Conservation (phyloP, 2,113 vertebrate species). For the Notiomystis cincta region DNA sequence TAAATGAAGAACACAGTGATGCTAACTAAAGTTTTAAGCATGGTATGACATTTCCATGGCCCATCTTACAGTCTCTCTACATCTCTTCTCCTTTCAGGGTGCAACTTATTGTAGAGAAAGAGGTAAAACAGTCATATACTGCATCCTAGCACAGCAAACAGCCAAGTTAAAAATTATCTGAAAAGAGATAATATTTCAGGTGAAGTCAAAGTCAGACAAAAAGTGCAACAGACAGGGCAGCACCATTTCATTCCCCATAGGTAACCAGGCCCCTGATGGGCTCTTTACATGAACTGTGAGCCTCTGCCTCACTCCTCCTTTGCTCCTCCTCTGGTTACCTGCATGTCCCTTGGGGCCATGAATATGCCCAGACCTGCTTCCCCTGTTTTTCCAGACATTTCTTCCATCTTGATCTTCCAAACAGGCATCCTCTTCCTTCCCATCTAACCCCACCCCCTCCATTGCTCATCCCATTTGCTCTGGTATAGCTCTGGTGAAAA, state of each 20-base stretch:
- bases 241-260: not conserved
- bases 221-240: not conserved
- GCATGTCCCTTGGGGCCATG: not conserved
- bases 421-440: not conserved
- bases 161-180: not conserved
- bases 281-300: not conserved
- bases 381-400: not conserved
- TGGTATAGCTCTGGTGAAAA: constrained; percentile 47
- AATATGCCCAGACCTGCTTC: not conserved
- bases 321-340: not conserved
- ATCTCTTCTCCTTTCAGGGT: not conserved
- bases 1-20: not conserved
- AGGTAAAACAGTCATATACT: not conserved
- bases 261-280: not conserved
- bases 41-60: constrained; percentile 11
- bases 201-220: not conserved
- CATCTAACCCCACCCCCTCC: not conserved
- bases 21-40: constrained; percentile 42
- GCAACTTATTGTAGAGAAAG: not conserved
- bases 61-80: not conserved
- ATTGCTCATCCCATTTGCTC: not conserved
- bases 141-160: not conserved
- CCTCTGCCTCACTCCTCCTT: not conserved
- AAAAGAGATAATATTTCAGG: not conserved
- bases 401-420: not conserved